Conservation (phyloP, 2,797 vertebrate species). For the Orestias chungarensis region DNA sequence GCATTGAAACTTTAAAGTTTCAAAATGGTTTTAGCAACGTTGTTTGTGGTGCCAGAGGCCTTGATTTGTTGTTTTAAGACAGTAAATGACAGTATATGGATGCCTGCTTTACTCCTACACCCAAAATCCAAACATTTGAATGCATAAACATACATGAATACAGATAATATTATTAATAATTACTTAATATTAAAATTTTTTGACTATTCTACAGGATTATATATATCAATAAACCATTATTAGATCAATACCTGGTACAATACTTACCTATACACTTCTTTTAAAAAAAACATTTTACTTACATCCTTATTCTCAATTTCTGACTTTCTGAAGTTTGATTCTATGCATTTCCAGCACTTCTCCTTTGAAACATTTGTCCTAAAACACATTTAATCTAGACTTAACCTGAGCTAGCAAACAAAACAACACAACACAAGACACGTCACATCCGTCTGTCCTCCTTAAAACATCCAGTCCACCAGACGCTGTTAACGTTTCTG, state of each 20-base stretch:
- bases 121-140: neutral
- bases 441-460: conserved; percentile 20
- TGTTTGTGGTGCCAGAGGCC: no score
- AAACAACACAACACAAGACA: neutral
- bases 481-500: conserved; percentile 59
- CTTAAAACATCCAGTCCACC: conserved; percentile 46
- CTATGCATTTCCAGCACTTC: neutral
- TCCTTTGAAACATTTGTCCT: neutral
- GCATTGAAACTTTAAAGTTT: neutral
- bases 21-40: neutral
- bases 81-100: neutral
- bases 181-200: no score
- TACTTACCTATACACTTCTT: neutral
- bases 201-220: neutral
- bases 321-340: neutral
- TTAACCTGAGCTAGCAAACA: neutral
- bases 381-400: neutral
- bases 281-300: neutral
- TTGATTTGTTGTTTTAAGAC: neutral
- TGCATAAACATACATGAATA: neutral
- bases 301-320: neutral
- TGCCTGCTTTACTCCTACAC: neutral
- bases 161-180: no score
- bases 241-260: neutral
- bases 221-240: neutral